Evolutionary conservation across 2,797 vertebrate species (phyloP).

Genomic region (Heterohyrax brucei): DNA sequence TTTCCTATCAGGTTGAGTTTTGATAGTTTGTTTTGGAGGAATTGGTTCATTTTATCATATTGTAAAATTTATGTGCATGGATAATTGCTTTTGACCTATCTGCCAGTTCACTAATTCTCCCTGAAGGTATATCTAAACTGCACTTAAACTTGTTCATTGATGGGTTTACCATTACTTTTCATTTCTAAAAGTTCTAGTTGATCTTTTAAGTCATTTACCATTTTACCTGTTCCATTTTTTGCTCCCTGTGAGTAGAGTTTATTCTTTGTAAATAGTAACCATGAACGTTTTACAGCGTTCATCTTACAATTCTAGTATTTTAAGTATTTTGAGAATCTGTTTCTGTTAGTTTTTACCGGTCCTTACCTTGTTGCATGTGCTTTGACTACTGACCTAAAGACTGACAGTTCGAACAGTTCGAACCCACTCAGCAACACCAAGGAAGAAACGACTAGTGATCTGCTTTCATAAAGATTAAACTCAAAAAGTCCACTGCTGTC

Average conservation of each 20-base stretch:
- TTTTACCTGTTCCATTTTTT: conserved; percentile 45
- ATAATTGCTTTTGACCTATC: not conserved
- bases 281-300: conserved; percentile 10
- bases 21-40: conserved; percentile 12
- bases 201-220: not conserved
- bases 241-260: not conserved
- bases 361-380: conserved; percentile 1
- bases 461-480: not conserved
- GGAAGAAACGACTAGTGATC: not conserved
- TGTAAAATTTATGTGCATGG: conserved; percentile 33
- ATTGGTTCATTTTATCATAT: not conserved
- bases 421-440: not conserved
- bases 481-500: too few species aligned
- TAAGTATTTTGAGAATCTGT: conserved; percentile 32
- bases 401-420: not conserved
- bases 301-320: not conserved
- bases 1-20: conserved; percentile 17
- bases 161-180: conserved; percentile 41
- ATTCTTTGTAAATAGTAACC: conserved; percentile 32
- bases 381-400: not conserved
- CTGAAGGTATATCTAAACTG: not conserved
- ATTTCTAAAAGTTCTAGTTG: conserved; percentile 17
- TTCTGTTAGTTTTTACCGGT: not conserved
- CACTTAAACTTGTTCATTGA: not conserved
- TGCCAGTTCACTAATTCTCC: conserved; percentile 24